Conservation (phyloP, 2,888 invertebrate genomes). For the Plutella xylostella region DNA sequence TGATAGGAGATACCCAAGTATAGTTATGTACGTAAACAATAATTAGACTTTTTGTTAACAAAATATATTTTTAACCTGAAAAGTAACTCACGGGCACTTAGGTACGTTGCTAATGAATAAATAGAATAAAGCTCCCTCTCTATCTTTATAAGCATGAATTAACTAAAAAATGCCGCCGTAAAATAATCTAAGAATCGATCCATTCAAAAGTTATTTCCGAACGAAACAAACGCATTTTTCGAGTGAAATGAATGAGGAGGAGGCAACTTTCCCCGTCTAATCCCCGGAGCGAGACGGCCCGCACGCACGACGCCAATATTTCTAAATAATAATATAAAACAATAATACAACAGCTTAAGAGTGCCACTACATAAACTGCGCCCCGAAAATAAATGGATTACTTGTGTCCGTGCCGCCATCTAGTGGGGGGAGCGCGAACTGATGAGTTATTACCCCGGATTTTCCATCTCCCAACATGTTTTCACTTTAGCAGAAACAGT, state of each 20-base stretch:
- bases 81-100: no score
- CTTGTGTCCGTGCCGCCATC: slow-evolving; percentile 65
- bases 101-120: no score
- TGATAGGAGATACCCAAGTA: no score
- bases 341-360: slow-evolving; percentile 56
- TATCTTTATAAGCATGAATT: no score
- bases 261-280: slow-evolving; percentile 29
- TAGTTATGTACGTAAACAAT: no score
- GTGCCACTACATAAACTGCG: slow-evolving; percentile 62
- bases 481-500: no score
- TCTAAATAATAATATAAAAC: slow-evolving; percentile 65
- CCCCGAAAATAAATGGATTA: slow-evolving; percentile 70
- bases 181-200: no score
- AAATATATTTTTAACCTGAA: no score
- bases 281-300: slow-evolving; percentile 28
- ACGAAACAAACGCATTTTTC: slow-evolving; percentile 1
- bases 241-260: slow-evolving; percentile 1
- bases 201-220: slow-evolving; percentile 4
- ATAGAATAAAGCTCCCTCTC: no score
- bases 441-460: slow-evolving; percentile 64
- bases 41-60: no score
- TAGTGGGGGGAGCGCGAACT: slow-evolving; percentile 57
- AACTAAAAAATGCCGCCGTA: no score
- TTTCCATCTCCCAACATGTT: slow-evolving; percentile 61
- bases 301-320: slow-evolving; percentile 48